Base-by-base conservation (phyloP, 2,888 invertebrate species). In the Andrena praecox region DNA sequence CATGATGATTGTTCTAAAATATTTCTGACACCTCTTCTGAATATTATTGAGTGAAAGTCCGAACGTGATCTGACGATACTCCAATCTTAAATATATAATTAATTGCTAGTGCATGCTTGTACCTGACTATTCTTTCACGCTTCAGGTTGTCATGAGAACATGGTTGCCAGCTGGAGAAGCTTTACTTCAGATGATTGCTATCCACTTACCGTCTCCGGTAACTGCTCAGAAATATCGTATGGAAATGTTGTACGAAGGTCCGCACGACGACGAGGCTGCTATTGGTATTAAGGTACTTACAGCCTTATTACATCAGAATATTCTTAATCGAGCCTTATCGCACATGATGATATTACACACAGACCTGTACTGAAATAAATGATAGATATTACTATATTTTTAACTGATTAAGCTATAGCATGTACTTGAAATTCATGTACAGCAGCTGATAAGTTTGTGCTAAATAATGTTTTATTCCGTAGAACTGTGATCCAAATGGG, bases 101-200 rank as follows among this genome's bases (percentile, higher is more conserved):
- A 50, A 24, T 33, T 42, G 27, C 2, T 67, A 16, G n/a, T 72
- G 24, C 10, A 20, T 33, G 7, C 20, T 8, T 20, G 2, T 59
- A 67, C 33, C 68, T 48, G 1, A 68, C 12, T 52, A n/a, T 75
- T 70, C 62, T 82, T 66, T 82, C 80, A 63, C 8, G 68, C 80
- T 86, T 27, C 86, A 97, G 96, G 97, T 98, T 89, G 98, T 99
- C 85, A 99, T 99, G 99, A 97, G 99, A 91, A 98, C 98, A 84
- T 99, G 99, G 99, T 95, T 99, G 94, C 99, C 99, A 75, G 99
- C 99, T 94, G 99, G 99, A 90, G 99, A 99, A 95, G 99, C 99
- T 92, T 95, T 99, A 92, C 98, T 99, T 95, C 99, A 99, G 96
- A 99, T 99, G 99, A 99, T 99, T 95, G 98, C 99, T 95, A 99